A percentile compares a stretch with the other conserved stretches of the same genome.
These are phyloP conservation scores for Tragopan temminckii DNA, from an alignment of 2,797 vertebrate genomes.

Conservation along the genomic window DNA sequence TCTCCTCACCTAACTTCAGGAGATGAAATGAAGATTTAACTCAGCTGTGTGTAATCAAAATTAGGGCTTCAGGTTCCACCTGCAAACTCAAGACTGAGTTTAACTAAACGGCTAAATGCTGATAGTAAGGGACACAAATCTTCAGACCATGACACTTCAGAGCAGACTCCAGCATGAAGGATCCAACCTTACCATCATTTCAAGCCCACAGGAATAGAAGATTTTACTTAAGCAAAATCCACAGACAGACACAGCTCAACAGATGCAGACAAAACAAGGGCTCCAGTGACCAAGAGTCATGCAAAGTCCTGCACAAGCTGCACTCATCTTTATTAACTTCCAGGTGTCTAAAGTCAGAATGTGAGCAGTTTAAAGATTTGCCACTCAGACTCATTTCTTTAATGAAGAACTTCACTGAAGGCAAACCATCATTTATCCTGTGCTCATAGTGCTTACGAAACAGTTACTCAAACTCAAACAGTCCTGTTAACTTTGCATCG, in stretches of 20 bases:
- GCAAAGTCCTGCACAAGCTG: rapidly evolving
- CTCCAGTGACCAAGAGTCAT: neutral
- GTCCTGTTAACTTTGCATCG: neutral
- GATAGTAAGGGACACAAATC: neutral
- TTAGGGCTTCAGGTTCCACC: neutral
- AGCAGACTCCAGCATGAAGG: neutral
- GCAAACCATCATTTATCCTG: neutral
- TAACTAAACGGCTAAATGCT: neutral
- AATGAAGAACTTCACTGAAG: neutral
- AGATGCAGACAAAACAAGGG: neutral
- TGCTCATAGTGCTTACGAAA: neutral
- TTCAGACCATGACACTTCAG: rapidly evolving
- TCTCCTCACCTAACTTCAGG: neutral
- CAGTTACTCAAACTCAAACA: neutral
- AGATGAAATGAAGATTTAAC: neutral
- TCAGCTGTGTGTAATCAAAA: neutral
- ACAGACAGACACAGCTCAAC: rapidly evolving
- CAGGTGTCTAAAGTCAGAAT: neutral
- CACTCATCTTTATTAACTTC: neutral
- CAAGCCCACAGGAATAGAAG: neutral
- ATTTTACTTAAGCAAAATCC: neutral
- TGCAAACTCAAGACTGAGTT: neutral
- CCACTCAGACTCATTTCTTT: neutral
- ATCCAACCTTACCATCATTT: rapidly evolving
- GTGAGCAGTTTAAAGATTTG: neutral